Base-by-base conservation (phyloP, 2,888 invertebrate genomes). In the Drosophila demipolita region DNA sequence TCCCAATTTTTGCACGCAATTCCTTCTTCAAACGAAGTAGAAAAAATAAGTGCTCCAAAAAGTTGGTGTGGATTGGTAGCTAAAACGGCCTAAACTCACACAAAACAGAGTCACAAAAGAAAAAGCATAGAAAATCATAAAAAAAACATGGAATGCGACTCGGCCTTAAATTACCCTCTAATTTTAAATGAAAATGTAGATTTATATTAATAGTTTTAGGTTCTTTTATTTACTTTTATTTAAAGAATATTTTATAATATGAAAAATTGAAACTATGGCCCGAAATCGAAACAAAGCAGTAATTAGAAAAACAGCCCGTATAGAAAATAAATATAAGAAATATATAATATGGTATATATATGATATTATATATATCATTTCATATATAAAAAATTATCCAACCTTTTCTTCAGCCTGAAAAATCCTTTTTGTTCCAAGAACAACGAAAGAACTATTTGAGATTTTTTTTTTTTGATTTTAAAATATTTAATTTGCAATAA, bases 1-100 rank as follows among this genome's bases (percentile, higher is more conserved):
- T 74, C 67, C 75, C 71, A 73, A 69, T 86, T 74, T 78, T 64
- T 66, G 75, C 87, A 83, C 88, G 86, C 90, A 77, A 84, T 79
- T 78, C 59, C 29, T 12, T n/a, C 53, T 15, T 38, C 53, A 65
- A 61, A 42, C 7, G 45, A 15, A 35, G 42, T 32, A 54, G 23
- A 50, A 32, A 52, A 86, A 75, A 86, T 70, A 70, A 55, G 66
- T 55, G 38, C 49, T 52, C 57, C 36, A 42, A 49, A 66, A 53
- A 61, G 49, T 11, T 32, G 40, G n/a, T 33, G 55, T 48, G 55
- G 42, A 38, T 45, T 61, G 36, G 53, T 36, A 50, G 63, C 70
- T 58, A 42, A 40, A 49, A 64, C 58, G 53, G 58, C 33, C 20
- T n/a, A 62, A 59, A 67, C 58, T 36, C 57, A 49, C 26, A 59